Conservation (phyloP, 2,888 invertebrate genomes). For the Leucoma salicis region DNA sequence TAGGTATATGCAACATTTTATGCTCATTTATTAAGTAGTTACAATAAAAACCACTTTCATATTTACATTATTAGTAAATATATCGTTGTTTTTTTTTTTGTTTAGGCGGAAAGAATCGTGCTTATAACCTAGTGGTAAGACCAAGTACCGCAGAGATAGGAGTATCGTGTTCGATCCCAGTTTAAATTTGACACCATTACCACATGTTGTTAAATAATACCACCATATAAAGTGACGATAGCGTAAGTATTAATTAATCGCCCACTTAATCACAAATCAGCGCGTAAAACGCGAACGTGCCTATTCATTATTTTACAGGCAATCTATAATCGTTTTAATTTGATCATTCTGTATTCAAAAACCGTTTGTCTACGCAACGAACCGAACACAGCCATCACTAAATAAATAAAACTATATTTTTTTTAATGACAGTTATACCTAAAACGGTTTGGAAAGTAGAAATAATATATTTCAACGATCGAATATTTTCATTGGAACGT, state of each 20-base stretch:
- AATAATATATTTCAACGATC: slow-evolving; percentile 60
- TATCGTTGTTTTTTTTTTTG: no score
- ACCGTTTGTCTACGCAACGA: slow-evolving; percentile 30
- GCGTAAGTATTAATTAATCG: slow-evolving; percentile 31
- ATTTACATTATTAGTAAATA: no score
- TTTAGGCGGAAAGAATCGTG: no score
- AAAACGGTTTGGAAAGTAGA: slow-evolving; percentile 70
- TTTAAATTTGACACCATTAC: no score
- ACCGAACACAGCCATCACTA: slow-evolving; percentile 19
- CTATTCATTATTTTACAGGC: slow-evolving; percentile 35
- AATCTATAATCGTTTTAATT: slow-evolving; percentile 34
- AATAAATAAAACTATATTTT: slow-evolving; percentile 45
- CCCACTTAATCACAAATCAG: slow-evolving; percentile 38
- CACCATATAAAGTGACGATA: slow-evolving; percentile 28
- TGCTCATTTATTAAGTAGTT: no score
- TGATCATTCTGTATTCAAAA: slow-evolving; percentile 33
- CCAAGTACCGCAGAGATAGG: no score
- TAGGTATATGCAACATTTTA: no score
- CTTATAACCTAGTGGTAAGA: no score
- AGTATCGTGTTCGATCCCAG: no score
- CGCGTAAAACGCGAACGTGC: slow-evolving; percentile 11
- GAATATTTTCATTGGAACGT: slow-evolving; percentile 68
- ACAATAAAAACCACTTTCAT: no score
- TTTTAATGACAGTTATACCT: slow-evolving; percentile 49
- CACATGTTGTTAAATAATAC: slow-evolving; percentile 25